phyloP scores from a whole-genome alignment of 2,797 vertebrate species.

The Xenentodon cancila region DNA sequence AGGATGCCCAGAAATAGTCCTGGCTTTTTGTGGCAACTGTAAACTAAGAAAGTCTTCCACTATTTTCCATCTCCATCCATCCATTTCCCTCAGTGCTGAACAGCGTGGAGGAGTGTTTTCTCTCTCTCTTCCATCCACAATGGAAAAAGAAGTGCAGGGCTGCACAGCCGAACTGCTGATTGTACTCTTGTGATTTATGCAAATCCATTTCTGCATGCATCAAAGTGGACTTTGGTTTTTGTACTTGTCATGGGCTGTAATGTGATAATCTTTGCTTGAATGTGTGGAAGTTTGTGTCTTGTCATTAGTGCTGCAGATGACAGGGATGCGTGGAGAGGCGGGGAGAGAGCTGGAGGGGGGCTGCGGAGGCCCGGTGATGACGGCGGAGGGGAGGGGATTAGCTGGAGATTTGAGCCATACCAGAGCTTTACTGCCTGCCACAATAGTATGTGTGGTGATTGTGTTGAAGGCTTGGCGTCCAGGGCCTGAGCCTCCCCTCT shows the following conservation, averaged over 20 bases:
- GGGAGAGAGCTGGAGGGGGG: constrained; percentile 36
- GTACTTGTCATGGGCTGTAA: constrained; percentile 56
- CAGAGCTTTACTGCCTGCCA: constrained; percentile 75
- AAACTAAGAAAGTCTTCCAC: constrained; percentile 69
- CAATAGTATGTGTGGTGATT: constrained; percentile 81
- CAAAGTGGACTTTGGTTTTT: constrained; percentile 48
- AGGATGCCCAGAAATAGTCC: constrained; percentile 69
- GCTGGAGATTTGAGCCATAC: constrained; percentile 63
- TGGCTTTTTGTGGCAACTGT: constrained; percentile 69
- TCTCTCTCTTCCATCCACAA: constrained; percentile 9
- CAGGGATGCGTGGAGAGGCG: constrained; percentile 61
- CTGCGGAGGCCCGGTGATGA: constrained; percentile 31
- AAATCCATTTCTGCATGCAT: constrained; percentile 60
- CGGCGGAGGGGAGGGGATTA: constrained; percentile 46
- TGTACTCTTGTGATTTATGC: constrained; percentile 64
- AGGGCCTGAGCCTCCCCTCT: constrained; percentile 59
- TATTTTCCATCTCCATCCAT: constrained; percentile 70
- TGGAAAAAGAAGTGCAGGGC: constrained; percentile 63
- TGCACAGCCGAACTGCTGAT: constrained; percentile 52
- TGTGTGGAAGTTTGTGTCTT: constrained; percentile 71
- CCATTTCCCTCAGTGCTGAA: constrained; percentile 50
- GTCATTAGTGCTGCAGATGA: constrained; percentile 77
- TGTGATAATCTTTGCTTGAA: constrained; percentile 69
- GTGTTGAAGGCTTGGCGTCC: constrained; percentile 77
- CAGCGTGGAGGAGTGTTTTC: constrained; percentile 42